Percentiles rank a stretch among this genome's conserved stretches.
These are phyloP conservation scores for Orthonychiurus folsomi DNA, from an alignment of 2,888 invertebrate species.

Conservation along the genomic window DNA sequence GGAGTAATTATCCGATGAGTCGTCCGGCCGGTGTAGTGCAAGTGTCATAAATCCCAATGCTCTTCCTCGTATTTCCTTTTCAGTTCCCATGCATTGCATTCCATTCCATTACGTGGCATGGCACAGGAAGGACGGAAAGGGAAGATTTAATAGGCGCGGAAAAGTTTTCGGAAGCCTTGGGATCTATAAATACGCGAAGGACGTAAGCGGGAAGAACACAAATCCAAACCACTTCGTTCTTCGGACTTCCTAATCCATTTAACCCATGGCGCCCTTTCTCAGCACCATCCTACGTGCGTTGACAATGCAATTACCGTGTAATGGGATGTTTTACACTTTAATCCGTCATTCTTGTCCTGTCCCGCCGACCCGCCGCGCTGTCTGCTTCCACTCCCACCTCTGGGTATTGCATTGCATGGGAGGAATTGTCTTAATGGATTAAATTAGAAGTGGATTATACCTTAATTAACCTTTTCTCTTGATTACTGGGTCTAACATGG, in stretches of 20 bases:
- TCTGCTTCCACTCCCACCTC: background rate
- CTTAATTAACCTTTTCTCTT: no score
- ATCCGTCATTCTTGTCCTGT: background rate
- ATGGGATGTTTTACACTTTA: background rate
- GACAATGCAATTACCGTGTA: constrained; percentile 1
- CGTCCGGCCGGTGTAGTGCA: background rate
- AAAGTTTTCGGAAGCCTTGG: background rate
- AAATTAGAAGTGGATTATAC: no score
- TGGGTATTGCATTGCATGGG: no score
- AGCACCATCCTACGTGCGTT: no score
- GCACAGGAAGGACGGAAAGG: background rate
- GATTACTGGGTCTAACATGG: no score
- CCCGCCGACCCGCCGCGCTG: background rate
- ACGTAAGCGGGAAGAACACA: background rate
- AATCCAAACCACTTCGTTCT: background rate
- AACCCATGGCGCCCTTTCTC: background rate
- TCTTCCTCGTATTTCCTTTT: no score
- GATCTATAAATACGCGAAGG: constrained; percentile 1
- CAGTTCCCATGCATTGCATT: no score
- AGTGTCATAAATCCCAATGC: background rate
- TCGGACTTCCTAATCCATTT: background rate
- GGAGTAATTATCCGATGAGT: background rate
- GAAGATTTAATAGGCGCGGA: background rate
- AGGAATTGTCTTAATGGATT: no score
- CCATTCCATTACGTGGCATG: no score